Evolutionary conservation across 2,113 vertebrate genomes (phyloP), one percentile per base, ranked within the genome.

Genomic region (Crotalus tigris): DNA sequence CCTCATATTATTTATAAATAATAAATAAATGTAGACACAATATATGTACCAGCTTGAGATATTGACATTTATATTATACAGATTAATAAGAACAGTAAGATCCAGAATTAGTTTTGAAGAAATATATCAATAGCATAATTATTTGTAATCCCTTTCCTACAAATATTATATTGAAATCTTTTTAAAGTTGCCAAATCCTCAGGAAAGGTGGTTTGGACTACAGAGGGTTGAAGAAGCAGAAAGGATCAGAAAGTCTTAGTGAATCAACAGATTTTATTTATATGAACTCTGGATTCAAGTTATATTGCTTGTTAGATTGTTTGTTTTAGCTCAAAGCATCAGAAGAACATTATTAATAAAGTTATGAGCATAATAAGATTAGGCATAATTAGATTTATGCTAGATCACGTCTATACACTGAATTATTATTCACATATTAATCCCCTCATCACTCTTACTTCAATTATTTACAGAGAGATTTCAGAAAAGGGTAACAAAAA

Each of bases 401-500:
- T 88, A 53, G 13, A 90, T 64, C 29, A 61, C 4, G 3, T 24
- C 24, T 15, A 49, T 49, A 15, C 3, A 49, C 15, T 29, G 39
- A 90, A 10, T 49, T 61, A 90, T 64, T 64, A 90, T n/a, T 33
- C 26, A 13, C 61, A 54, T 81, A 39, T 54, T 33, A 91, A 53
- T 91, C 59, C 17, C 9, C 13, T 61, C 55, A 86, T 11, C 9
- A 12, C 15, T 90, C 1, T 19, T 75, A 21, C 23, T 91, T 54
- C 55, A 46, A 26, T n/a, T 91, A 91, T 10, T 81, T 81, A 91
- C 19, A 69, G 59, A 90, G 29, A 3, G 92, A 94, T 61, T 94
- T 90, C 15, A 2, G 87, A 96, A 96, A 90, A 49, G 1, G 69
- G 44, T 58, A 92, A 93, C 51, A 61, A 87, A 94, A 96, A 96